Conservation (phyloP, 2,888 invertebrate genomes). For the Aphodius sticticus region DNA sequence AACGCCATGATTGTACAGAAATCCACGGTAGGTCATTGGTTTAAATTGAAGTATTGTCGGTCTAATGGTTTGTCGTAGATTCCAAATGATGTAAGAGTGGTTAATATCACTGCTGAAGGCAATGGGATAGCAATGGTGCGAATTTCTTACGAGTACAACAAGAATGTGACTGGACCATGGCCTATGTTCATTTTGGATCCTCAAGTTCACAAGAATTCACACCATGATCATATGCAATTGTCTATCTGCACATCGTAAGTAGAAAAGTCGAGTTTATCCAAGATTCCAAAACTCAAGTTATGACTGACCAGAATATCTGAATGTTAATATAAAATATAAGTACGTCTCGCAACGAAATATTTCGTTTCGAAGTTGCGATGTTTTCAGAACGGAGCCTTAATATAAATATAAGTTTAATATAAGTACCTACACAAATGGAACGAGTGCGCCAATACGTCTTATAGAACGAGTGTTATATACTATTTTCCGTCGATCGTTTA, state of each 20-base stretch:
- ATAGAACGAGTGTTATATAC: too few species aligned
- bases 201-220: slow-evolving; percentile 82
- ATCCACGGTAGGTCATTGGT: slow-evolving; percentile 67
- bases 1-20: slow-evolving; percentile 86
- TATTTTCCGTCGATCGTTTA: too few species aligned
- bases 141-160: slow-evolving; percentile 81
- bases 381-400: too few species aligned
- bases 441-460: too few species aligned
- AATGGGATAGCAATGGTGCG: slow-evolving; percentile 81
- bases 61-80: slow-evolving; percentile 55
- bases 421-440: too few species aligned
- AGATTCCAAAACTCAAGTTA: too few species aligned
- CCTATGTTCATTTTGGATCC: slow-evolving; percentile 88
- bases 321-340: too few species aligned
- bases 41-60: neutral
- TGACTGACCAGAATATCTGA: too few species aligned
- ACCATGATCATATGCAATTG: slow-evolving; percentile 77
- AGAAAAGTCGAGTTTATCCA: too few species aligned
- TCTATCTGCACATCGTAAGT: slow-evolving; percentile 81
- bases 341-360: too few species aligned
- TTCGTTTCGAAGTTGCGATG: too few species aligned
- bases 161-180: slow-evolving; percentile 88
- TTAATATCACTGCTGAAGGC: slow-evolving; percentile 81
- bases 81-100: slow-evolving; percentile 65
- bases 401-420: too few species aligned